Percentiles rank a stretch among this genome's conserved stretches.
Evolutionary conservation across 2,888 invertebrate species (phyloP).

Genomic region (Heliconius charithonia): DNA sequence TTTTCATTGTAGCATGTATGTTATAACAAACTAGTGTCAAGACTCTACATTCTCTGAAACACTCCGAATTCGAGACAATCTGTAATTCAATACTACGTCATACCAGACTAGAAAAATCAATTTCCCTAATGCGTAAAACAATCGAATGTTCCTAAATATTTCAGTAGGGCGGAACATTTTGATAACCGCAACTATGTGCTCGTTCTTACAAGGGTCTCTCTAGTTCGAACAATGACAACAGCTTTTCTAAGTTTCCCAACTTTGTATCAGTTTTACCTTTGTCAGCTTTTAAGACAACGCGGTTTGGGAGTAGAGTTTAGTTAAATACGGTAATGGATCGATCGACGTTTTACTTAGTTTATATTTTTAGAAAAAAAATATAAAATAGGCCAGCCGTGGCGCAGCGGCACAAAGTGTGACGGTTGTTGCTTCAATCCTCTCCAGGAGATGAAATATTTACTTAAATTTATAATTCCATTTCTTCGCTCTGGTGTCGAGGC

Average conservation of each 20-base stretch:
- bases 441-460: no score
- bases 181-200: slow-evolving; percentile 70
- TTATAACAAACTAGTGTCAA: no score
- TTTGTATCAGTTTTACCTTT: slow-evolving; percentile 63
- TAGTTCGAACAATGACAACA: slow-evolving; percentile 67
- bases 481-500: no score
- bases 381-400: no score
- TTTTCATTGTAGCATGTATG: no score
- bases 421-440: no score
- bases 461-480: no score
- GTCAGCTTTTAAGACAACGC: slow-evolving; percentile 56
- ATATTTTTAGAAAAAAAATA: not conserved
- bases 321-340: slow-evolving; percentile 20
- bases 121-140: slow-evolving; percentile 31
- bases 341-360: not conserved
- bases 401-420: no score
- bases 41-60: no score
- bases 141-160: slow-evolving; percentile 55
- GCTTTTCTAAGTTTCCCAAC: slow-evolving; percentile 67
- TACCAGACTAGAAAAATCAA: not conserved
- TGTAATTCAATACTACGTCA: no score
- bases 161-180: slow-evolving; percentile 59
- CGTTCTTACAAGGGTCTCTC: slow-evolving; percentile 62
- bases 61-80: no score
- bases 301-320: slow-evolving; percentile 26